These are phyloP conservation scores for Adelosebastes latens DNA, from an alignment of 2,797 vertebrate genomes.

Conservation along the genomic window DNA sequence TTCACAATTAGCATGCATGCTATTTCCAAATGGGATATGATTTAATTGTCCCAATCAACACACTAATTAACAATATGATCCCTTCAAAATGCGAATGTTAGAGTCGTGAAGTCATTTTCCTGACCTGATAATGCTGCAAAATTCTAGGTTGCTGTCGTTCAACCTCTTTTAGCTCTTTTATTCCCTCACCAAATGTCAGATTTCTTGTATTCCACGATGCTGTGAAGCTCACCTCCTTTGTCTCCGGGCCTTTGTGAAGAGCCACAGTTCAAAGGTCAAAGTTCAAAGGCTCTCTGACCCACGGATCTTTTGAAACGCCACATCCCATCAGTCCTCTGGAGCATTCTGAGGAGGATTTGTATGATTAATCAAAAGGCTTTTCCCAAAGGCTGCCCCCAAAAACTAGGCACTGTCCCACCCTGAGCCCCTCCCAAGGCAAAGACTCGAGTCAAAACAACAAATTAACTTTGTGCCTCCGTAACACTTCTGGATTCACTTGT, in stretches of 20 bases:
- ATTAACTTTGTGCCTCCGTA: constrained; percentile 18
- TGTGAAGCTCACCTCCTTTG: constrained; percentile 46
- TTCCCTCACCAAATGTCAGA: background rate
- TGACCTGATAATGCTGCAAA: background rate
- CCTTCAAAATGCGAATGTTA: background rate
- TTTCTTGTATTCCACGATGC: background rate
- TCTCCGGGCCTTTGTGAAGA: constrained; percentile 67
- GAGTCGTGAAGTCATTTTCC: background rate
- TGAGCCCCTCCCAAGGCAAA: constrained; percentile 3
- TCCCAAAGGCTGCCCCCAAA: constrained; percentile 12
- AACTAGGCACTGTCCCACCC: constrained; percentile 3
- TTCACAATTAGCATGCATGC: constrained; percentile 14
- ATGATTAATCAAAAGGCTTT: constrained; percentile 70
- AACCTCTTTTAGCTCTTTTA: background rate
- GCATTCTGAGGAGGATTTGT: constrained; percentile 69
- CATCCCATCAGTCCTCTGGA: constrained; percentile 75
- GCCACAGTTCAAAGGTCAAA: constrained; percentile 69
- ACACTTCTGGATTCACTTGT: constrained; percentile 11
- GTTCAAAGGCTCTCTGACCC: constrained; percentile 79
- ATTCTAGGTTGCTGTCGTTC: no score
- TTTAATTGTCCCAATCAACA: background rate
- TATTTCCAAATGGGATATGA: background rate
- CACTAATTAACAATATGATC: constrained; percentile 3
- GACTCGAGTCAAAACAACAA: constrained; percentile 32
- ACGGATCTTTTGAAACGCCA: constrained; percentile 74